phyloP scores from a whole-genome alignment of 2,113 vertebrate genomes.

The human region DNA sequence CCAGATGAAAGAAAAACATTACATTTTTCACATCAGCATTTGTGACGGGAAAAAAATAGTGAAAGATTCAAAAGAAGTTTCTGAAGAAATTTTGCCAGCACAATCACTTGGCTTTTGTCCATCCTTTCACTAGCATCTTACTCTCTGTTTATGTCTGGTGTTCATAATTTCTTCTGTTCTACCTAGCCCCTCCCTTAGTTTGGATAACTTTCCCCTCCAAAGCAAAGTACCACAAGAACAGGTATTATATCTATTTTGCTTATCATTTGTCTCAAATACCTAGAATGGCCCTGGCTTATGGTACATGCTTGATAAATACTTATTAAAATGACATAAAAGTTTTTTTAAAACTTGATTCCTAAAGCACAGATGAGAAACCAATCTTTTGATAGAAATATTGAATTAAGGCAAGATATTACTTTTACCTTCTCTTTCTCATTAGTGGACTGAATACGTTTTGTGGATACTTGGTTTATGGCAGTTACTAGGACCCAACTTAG shows the following conservation, averaged over 20 bases:
- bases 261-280: not conserved
- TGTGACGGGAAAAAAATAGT: not conserved
- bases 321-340: not conserved
- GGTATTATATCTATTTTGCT: not conserved
- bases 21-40: not conserved
- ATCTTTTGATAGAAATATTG: not conserved
- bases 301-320: not conserved
- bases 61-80: not conserved
- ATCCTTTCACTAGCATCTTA: not conserved
- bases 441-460: not conserved
- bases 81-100: not conserved
- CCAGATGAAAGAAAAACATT: conserved; percentile 6
- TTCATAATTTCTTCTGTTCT: not conserved
- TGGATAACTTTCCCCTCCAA: not conserved
- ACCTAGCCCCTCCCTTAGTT: not conserved
- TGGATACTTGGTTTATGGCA: not conserved
- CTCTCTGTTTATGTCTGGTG: not conserved
- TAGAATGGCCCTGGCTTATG: not conserved
- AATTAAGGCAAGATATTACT: not conserved
- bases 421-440: not conserved
- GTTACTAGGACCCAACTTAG: not conserved
- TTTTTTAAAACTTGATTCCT: not conserved
- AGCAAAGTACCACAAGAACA: not conserved
- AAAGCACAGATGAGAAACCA: not conserved
- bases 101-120: not conserved